Conservation (phyloP, 2,888 invertebrate species). For the Andrena hattorfiana region DNA sequence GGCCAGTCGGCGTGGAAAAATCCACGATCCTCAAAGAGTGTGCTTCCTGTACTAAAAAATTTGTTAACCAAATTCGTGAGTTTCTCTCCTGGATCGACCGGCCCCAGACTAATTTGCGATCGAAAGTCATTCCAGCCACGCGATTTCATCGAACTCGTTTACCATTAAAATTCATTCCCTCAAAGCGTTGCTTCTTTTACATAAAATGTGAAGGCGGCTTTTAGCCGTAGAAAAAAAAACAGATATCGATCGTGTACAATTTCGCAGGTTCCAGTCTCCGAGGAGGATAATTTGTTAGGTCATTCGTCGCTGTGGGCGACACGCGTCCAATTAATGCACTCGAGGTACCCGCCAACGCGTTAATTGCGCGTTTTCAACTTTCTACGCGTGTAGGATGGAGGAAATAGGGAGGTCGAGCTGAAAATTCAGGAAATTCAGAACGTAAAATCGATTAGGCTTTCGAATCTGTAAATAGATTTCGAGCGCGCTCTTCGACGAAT, state of each 20-base stretch:
- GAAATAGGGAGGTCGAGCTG: background rate
- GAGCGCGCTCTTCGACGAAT: conserved; percentile 6
- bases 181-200: background rate
- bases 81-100: background rate
- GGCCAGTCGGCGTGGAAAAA: conserved; percentile 22
- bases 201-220: background rate
- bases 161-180: background rate
- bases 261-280: background rate
- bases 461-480: conserved; percentile 4
- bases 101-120: conserved; percentile 41
- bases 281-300: conserved; percentile 4
- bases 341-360: conserved; percentile 27
- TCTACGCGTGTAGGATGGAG: conserved; percentile 26
- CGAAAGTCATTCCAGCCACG: conserved; percentile 35
- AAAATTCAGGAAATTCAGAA: conserved; percentile 36
- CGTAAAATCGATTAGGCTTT: conserved; percentile 26
- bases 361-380: conserved; percentile 53
- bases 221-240: no score
- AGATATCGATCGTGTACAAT: background rate
- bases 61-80: conserved; percentile 42
- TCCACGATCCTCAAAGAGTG: background rate
- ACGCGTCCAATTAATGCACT: conserved; percentile 45
- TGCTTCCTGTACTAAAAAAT: conserved; percentile 12
- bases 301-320: background rate
- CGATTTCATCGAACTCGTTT: conserved; percentile 5